Evolutionary conservation across 2,113 vertebrate species (phyloP).

Genomic region (Thunnus thynnus): DNA sequence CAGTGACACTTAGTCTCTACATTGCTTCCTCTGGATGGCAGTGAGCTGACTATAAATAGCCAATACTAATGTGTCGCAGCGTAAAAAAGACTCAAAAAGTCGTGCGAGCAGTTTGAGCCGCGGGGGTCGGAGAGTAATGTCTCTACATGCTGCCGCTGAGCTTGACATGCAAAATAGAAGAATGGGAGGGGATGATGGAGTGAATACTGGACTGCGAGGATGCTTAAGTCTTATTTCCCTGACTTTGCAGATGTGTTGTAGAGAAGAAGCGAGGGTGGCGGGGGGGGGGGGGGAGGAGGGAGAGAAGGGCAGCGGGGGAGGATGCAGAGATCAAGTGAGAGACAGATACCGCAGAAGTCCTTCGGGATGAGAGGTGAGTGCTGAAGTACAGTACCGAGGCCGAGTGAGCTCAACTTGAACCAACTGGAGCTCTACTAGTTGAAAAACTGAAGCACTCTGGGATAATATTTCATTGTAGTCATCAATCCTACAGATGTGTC

Average conservation of each 20-base stretch:
- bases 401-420: constrained; percentile 4
- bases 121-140: constrained; percentile 26
- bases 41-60: constrained; percentile 70
- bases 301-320: neutral
- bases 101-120: constrained; percentile 50
- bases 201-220: neutral
- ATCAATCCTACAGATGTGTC: constrained; percentile 36
- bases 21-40: constrained; percentile 50
- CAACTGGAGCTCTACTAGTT: neutral
- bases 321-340: constrained; percentile 16
- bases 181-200: neutral
- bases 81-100: constrained; percentile 40
- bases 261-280: constrained; percentile 5
- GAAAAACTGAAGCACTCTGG: constrained; percentile 3
- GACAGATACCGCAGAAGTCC: constrained; percentile 4
- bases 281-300: neutral
- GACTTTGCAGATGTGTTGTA: constrained; percentile 37
- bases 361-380: constrained; percentile 2
- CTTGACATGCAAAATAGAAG: constrained; percentile 30
- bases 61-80: constrained; percentile 47
- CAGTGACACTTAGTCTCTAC: constrained; percentile 48
- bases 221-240: neutral
- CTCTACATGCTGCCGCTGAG: constrained; percentile 23
- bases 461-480: constrained; percentile 26
- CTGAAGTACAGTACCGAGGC: neutral